Evolutionary conservation across 2,888 invertebrate species (phyloP), one percentile per base, ranked within the genome.

Genomic region (Bimastos eiseni): DNA sequence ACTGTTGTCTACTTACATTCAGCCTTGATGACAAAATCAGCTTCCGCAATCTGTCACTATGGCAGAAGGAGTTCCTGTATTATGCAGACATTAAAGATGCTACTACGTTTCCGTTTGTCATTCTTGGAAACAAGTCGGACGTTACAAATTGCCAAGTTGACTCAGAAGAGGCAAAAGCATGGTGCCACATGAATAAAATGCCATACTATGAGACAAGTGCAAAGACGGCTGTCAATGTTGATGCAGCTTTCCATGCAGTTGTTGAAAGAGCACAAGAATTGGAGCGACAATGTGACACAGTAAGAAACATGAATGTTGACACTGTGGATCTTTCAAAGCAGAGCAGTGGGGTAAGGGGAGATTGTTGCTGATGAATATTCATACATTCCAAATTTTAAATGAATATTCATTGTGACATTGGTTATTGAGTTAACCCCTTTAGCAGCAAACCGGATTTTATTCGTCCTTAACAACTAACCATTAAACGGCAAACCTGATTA

Each of bases 151-250:
- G 95, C 19, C 93, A 97, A 94, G 97, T 98, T 36, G 96, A 96
- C 1, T 96, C 96, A 90, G 97, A 97, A 90, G 97, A 97, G 94
- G 96, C 97, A 92, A 96, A 96, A 93, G 96, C 97, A 41, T 98
- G 98, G 98, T 98, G 98, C 94, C 96, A 96, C 34, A 97, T 97
- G 93, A 97, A 97, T 95, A 98, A 33, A 34, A 96, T 97, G 44
- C 97, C 97, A 0, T 97, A 97, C 94, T 97, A 98, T 91, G 98
- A 98, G 95, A 98, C 98, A 0, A 98, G 98, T 86, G 98, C 98
- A 0, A 98, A 98, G 95, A 97, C 97, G 93, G 97, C 98, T 38
- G 97, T 96, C 91, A 98, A 98, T 95, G 98, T 98, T 0, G 96
- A 97, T 38, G 97, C 97, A 93, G 98, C 98, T 1, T 98, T 98